Base-by-base conservation (phyloP, 2,888 invertebrate species). In the Sphaeridia pumilis region DNA sequence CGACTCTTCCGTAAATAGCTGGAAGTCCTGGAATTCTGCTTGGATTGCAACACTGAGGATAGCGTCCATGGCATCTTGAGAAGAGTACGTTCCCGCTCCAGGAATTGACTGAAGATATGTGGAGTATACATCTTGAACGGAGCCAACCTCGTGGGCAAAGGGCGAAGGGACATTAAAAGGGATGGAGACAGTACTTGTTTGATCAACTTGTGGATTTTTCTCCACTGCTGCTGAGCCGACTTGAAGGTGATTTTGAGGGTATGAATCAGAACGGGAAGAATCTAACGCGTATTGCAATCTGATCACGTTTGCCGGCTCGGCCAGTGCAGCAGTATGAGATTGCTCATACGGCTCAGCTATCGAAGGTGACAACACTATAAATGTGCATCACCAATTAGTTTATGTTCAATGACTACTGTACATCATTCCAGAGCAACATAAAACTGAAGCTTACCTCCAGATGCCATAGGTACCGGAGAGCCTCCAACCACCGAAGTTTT, bases 21-120 rank as follows among this genome's bases (percentile, higher is more conserved):
- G 38, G 38, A 38, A 38, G 17, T 38, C 38, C 20, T 38, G 38
- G 68, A 83, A 88, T 71, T 89, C 88, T 55, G 88, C 72, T 65
- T 85, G 85, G 59, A 88, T 87, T 7, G 88, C 88, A 66, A 87
- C 85, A 56, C 83, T 85, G 34, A 88, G 71, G 65, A 88, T 86
- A 0, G 86, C 83, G 68, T 87, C 87, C 69, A 88, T 84, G 3
- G 84, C 72, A 67, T 66, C 72, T 67, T 54, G 28, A 3, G 63
- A 58, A 17, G n/a, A n/a, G n/a, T n/a, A n/a, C n/a, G n/a, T n/a
- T n/a, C n/a, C n/a, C n/a, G n/a, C n/a, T n/a, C n/a, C n/a, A n/a
- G 50, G 46, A 20, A 51, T 43, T 4, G 56, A 43, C 3, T 49
- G n/a, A 10, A 26, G 46, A 4, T 25, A 20, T n/a, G 26, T 3